These are phyloP conservation scores for Neria commutata DNA, from an alignment of 2,888 invertebrate genomes.

Conservation along the genomic window DNA sequence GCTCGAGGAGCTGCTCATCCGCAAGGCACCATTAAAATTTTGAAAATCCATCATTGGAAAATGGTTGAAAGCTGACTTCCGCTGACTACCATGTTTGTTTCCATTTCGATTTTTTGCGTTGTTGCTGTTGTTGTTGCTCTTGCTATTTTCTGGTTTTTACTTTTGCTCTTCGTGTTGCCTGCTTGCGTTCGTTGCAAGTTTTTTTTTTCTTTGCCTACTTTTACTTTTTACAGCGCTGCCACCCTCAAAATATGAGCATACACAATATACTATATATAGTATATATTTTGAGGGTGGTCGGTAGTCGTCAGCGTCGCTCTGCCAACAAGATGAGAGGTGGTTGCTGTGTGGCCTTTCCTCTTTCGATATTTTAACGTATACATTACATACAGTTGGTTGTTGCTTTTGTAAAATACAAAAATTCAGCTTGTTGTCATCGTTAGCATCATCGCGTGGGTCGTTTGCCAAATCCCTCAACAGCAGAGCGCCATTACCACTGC, in stretches of 20 bases:
- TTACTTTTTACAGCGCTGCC: conserved; percentile 9
- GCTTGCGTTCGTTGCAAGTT: conserved; percentile 3
- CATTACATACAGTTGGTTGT: conserved; percentile 1
- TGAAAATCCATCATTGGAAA: conserved; percentile 59
- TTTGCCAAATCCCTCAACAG: too few relatives aligned
- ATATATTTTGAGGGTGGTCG: conserved; percentile 10
- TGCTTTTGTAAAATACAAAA: neutral
- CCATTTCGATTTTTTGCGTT: conserved; percentile 9
- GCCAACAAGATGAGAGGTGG: neutral
- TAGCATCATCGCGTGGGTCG: conserved; percentile 15
- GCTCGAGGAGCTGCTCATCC: conserved; percentile 54
- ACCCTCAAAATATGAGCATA: too few relatives aligned
- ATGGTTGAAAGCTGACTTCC: conserved; percentile 49
- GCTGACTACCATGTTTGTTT: conserved; percentile 45
- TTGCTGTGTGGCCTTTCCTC: neutral
- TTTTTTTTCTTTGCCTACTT: conserved; percentile 29
- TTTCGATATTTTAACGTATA: too few relatives aligned
- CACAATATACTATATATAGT: too few relatives aligned
- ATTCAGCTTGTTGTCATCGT: conserved; percentile 16
- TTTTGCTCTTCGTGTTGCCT: neutral
- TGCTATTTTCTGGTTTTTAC: neutral
- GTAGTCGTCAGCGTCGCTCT: neutral
- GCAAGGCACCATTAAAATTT: conserved; percentile 60
- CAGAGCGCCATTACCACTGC: too few relatives aligned
- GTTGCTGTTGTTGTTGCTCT: conserved; percentile 16